Percentiles rank a stretch among this genome's conserved stretches.
These are phyloP conservation scores for Lagria hirta DNA, from an alignment of 2,888 invertebrate species.

Conservation along the genomic window DNA sequence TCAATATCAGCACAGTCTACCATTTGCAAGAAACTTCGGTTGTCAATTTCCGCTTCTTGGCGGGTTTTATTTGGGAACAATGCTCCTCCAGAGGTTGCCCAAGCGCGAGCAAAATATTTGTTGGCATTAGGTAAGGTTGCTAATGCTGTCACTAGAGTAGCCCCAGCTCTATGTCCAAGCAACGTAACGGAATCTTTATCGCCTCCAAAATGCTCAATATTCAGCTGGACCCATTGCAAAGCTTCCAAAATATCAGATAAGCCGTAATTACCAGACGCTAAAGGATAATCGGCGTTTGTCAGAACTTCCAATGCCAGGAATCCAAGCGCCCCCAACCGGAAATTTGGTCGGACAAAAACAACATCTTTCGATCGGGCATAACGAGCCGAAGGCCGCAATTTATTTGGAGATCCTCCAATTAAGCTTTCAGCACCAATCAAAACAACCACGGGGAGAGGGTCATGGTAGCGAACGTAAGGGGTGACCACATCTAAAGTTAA, in stretches of 20 bases:
- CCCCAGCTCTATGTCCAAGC: conserved; percentile 81
- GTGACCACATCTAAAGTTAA: conserved; percentile 80
- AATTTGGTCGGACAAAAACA: conserved; percentile 85
- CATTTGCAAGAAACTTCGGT: conserved; percentile 62
- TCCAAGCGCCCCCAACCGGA: conserved; percentile 65
- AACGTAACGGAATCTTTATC: conserved; percentile 76
- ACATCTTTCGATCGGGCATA: conserved; percentile 77
- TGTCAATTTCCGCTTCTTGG: conserved; percentile 62
- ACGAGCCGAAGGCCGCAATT: conserved; percentile 71
- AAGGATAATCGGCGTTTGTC: conserved; percentile 69
- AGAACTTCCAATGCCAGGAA: conserved; percentile 76
- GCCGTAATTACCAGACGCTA: conserved; percentile 83
- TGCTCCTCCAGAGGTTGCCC: conserved; percentile 78
- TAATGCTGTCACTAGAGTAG: conserved; percentile 77
- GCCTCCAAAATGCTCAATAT: conserved; percentile 83
- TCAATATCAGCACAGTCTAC: conserved; percentile 56
- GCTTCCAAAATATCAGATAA: conserved; percentile 77
- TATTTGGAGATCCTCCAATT: conserved; percentile 75
- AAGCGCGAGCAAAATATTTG: conserved; percentile 69
- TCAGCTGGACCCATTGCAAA: conserved; percentile 77
- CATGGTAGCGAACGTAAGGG: conserved; percentile 76
- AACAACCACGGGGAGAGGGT: conserved; percentile 79
- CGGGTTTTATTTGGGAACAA: conserved; percentile 69
- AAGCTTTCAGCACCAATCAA: conserved; percentile 78
- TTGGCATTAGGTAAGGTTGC: conserved; percentile 61